Evolutionary conservation across 1,140 invertebrate genomes (phyloP), one percentile per base, ranked within the genome.

Genomic region (Samia ricini): DNA sequence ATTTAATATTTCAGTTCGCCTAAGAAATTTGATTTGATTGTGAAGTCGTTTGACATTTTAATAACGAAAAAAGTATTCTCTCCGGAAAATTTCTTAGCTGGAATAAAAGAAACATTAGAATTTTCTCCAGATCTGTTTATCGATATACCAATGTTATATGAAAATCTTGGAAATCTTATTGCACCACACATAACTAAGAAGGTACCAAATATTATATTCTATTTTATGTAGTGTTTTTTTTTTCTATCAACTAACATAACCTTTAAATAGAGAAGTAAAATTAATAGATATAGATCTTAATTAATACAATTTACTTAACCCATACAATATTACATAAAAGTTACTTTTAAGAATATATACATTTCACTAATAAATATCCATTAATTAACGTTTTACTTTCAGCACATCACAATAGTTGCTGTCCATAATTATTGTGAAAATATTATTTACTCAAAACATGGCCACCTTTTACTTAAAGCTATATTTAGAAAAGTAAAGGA

Each of bases 61-160:
- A 67, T 90, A 12, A 72, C 77, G 4, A 79, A 66, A 2, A 80
- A 79, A 42, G 71, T 71, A 12, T 79, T 88, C 23, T 79, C 82
- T 1, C 19, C 74, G 1, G 81, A 80, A 10, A 81, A 84, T 66
- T 84, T 88, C 52, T 4, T 85, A n/a, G 60, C 69, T 0, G 85
- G 88, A 0, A 54, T 87, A 15, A 77, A 73, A 36, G 83, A 88
- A 60, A 83, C 80, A 48, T 64, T 86, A 3, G 83, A 86, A 60
- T 74, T 76, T 42, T 82, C 83, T 15, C 83, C 85, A 8, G 88
- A 90, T 55, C 64, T 85, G 7, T 80, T 69, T 62, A 88, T 90
- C 60, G 88, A 90, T 74, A 83, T 88, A 33, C 88, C 88, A 15
- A 86, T 90, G 83, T 58, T 90, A 22, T 90, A 90, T 61, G 76